Evolutionary conservation across 53 echinoderm and acorn worm genomes (phyloP).

Genomic region (Apostichopus leukothele): DNA sequence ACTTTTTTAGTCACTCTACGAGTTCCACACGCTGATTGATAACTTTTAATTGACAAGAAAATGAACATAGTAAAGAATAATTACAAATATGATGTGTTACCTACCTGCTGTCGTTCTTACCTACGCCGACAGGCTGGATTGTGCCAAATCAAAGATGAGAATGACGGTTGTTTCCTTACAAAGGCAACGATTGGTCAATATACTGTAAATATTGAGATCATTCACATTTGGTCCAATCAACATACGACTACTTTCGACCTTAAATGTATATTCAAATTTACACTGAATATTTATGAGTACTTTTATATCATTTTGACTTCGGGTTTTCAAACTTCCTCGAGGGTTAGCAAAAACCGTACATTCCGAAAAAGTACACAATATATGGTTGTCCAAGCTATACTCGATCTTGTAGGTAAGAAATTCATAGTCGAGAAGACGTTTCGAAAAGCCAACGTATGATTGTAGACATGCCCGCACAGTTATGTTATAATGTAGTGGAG

Average conservation of each 20-base stretch:
- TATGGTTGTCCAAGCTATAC: no score
- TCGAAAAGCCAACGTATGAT: no score
- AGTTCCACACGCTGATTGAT: background rate
- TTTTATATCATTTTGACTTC: background rate
- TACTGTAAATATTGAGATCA: background rate
- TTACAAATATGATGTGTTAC: background rate
- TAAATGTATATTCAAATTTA: background rate
- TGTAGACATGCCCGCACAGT: no score
- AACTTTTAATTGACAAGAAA: background rate
- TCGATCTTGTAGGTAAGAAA: no score
- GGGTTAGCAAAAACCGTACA: background rate
- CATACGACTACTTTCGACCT: background rate
- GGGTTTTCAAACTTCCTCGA: conserved; percentile 13
- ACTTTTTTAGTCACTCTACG: background rate
- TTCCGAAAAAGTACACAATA: background rate
- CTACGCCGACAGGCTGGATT: conserved; percentile 41
- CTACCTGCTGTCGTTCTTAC: conserved; percentile 34
- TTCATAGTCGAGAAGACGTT: no score
- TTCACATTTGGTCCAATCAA: conserved; percentile 1
- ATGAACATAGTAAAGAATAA: background rate
- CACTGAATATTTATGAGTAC: background rate
- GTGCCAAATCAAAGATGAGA: conserved; percentile 14
- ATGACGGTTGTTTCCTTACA: background rate
- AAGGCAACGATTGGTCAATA: background rate
- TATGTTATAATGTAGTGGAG: no score